A percentile compares a stretch with the other conserved stretches of the same genome.
These are phyloP conservation scores for Drosophila sproati DNA, from an alignment of 1,140 invertebrate species.

Conservation along the genomic window DNA sequence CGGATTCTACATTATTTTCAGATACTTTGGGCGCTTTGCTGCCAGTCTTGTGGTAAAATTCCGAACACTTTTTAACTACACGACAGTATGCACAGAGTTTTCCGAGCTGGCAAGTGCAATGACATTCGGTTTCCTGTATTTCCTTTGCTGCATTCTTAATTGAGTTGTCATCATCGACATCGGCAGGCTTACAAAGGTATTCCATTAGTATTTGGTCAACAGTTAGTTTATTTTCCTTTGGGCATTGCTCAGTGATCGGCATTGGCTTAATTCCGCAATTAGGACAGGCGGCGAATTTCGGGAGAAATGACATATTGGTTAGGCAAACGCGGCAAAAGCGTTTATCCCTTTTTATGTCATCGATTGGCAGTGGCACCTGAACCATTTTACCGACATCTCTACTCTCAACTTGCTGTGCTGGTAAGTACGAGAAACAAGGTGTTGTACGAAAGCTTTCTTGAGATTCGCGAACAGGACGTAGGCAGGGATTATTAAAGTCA, in stretches of 20 bases:
- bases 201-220: slow-evolving; percentile 61
- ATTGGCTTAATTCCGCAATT: slow-evolving; percentile 66
- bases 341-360: slow-evolving; percentile 18
- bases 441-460: background rate
- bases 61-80: slow-evolving; percentile 63
- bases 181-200: background rate
- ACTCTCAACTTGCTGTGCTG: background rate
- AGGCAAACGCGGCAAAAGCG: slow-evolving; percentile 69
- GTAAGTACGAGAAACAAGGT: slow-evolving; percentile 34
- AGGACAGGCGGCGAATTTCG: slow-evolving; percentile 64
- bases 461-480: background rate
- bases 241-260: slow-evolving; percentile 44
- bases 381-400: slow-evolving; percentile 17
- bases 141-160: slow-evolving; percentile 10
- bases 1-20: slow-evolving; percentile 10
- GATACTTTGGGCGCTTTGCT: background rate
- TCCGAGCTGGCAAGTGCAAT: slow-evolving; percentile 60
- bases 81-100: slow-evolving; percentile 73
- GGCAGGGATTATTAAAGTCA: background rate
- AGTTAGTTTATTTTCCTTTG: slow-evolving; percentile 40
- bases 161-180: background rate
- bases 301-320: slow-evolving; percentile 69
- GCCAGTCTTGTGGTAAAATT: slow-evolving; percentile 46
- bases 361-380: slow-evolving; percentile 24
- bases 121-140: slow-evolving; percentile 33